Base-by-base conservation (phyloP, 2,113 vertebrate species). In the Psilopsiagon aymara region DNA sequence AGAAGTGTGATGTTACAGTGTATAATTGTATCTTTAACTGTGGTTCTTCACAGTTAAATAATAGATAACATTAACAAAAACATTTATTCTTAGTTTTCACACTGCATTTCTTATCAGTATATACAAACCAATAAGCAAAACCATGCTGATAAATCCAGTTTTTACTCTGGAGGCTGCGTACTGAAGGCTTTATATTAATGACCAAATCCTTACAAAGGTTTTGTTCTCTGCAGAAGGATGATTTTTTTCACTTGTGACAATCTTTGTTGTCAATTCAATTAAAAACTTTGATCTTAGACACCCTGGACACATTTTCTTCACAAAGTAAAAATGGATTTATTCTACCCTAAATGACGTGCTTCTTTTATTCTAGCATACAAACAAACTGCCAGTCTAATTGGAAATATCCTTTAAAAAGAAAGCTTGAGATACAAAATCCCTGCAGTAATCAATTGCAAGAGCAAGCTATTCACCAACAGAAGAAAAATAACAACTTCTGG, bases 271-370 rank as follows among this genome's bases (percentile, higher is more conserved):
- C 55, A 79, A 25, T 43, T 93, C 85, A 19, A 33, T 73, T 35
- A 91, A 70, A 94, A 92, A 82, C 64, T 51, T 86, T 71, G 17
- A 86, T 91, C 92, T 91, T 81, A 53, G 15, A 95, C 66, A 69
- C 86, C 28, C 47, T 46, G 73, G 41, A 83, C 39, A 81, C 41
- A 35, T 75, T 93, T 82, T 67, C 49, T 78, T 49, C 17, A 52
- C 20, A 88, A 49, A 77, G n/a, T 28, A 78, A 92, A 95, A 96
- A 91, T 17, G 41, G 43, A 70, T 85, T 78, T 46, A 74, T 77
- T 86, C 71, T 76, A 46, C 41, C 79, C 18, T 82, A 92, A 75
- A 63, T n/a, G 17, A 43, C 47, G 57, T 7, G 12, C 31, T 91
- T 64, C 76, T 75, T 97, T 81, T 92, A 83, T 78, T 47, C 52